Evolutionary conservation across 2,113 vertebrate species (phyloP).

Genomic region (Erythrolamprus reginae): DNA sequence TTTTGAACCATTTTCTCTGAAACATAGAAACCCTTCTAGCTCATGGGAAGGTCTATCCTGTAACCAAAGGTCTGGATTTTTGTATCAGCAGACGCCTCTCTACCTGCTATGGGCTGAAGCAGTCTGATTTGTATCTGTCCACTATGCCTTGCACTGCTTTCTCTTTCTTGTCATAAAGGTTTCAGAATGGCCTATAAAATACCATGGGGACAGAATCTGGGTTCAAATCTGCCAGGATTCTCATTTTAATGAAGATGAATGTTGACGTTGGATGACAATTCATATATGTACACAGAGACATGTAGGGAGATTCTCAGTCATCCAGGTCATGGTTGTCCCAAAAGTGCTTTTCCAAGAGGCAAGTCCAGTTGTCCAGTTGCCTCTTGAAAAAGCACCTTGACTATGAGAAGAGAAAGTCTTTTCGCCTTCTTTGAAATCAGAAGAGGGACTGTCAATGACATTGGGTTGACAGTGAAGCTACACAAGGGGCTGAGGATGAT

Average conservation of each 20-base stretch:
- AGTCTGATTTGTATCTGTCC: not conserved
- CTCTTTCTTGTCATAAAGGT: not conserved
- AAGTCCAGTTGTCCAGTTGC: too few species aligned
- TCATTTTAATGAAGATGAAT: not conserved
- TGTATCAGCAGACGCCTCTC: not conserved
- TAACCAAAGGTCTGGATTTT: not conserved
- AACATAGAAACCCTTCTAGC: not conserved
- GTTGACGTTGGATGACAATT: not conserved
- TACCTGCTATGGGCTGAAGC: not conserved
- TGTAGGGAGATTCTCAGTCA: too few species aligned
- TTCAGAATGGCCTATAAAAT: not conserved
- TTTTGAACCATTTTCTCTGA: not conserved
- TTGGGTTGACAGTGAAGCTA: not conserved
- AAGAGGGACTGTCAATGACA: not conserved
- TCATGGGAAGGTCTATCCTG: not conserved
- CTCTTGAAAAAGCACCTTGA: not conserved
- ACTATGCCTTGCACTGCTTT: not conserved
- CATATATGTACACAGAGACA: not conserved
- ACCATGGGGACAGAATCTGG: not conserved
- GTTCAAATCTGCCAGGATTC: not conserved
- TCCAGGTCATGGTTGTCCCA: too few species aligned
- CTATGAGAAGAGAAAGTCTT: not conserved
- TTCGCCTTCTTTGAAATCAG: not conserved
- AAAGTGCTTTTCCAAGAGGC: too few species aligned
- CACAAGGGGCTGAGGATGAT: too few species aligned